These are phyloP conservation scores for Sapayoa aenigma DNA, from an alignment of 2,113 vertebrate genomes.

Conservation along the genomic window DNA sequence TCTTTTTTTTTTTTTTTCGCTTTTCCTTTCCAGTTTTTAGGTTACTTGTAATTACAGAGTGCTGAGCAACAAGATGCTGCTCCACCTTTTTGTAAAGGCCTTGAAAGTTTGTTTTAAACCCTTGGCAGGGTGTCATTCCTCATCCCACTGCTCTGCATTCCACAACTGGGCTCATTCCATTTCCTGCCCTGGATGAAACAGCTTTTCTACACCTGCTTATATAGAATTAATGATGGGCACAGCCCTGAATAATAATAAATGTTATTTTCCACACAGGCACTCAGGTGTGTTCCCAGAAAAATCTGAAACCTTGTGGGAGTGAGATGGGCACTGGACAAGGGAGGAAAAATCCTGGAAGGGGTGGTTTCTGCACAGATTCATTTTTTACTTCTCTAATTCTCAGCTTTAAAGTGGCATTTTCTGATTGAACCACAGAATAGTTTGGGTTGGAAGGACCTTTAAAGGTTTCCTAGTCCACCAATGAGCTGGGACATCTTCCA, in stretches of 20 bases:
- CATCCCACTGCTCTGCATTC: not conserved
- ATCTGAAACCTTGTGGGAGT: not conserved
- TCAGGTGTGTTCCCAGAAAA: not conserved
- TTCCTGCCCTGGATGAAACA: not conserved
- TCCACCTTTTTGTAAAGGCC: not conserved
- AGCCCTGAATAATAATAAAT: not conserved
- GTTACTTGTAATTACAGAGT: not conserved
- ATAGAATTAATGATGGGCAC: not conserved
- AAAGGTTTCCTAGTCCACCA: not conserved
- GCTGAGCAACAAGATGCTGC: not conserved
- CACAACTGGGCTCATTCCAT: constrained; percentile 15
- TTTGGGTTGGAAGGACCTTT: not conserved
- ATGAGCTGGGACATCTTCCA: not conserved
- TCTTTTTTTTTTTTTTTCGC: not conserved
- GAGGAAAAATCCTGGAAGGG: not conserved
- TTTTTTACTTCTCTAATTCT: not conserved
- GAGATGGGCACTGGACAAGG: not conserved
- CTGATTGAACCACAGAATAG: not conserved
- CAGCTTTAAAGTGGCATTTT: not conserved
- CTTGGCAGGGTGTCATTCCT: no score
- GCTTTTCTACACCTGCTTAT: constrained; percentile 13
- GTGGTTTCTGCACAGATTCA: not conserved
- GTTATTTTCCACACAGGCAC: not conserved
- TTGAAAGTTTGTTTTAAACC: constrained; percentile 6
- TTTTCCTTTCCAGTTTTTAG: not conserved